These are phyloP conservation scores for Choloepus didactylus DNA, from an alignment of 2,797 vertebrate genomes.

Conservation along the genomic window DNA sequence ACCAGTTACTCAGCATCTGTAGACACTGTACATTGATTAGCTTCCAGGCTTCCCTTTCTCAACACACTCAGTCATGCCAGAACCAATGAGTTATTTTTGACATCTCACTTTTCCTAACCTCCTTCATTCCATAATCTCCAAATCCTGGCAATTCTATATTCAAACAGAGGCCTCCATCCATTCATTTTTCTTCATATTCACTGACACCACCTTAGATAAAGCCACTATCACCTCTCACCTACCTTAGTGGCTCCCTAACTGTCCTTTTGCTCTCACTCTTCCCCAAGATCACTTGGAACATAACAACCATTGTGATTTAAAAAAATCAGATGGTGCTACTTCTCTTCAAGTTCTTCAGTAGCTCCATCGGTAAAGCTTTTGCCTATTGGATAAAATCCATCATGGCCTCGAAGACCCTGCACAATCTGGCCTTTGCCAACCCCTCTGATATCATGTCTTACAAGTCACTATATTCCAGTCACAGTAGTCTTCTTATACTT, in stretches of 20 bases:
- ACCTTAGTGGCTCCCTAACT: not conserved
- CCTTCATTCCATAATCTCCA: too few species aligned
- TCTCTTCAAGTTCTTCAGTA: not conserved
- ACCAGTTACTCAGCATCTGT: too few species aligned
- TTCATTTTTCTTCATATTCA: not conserved
- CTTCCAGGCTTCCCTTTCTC: too few species aligned
- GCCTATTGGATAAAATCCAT: not conserved
- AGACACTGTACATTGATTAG: too few species aligned
- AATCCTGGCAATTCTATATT: too few species aligned
- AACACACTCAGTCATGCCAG: too few species aligned
- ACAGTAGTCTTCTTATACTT: not conserved
- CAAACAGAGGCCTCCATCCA: not conserved
- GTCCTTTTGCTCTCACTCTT: not conserved
- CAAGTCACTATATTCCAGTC: not conserved
- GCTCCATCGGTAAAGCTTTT: not conserved
- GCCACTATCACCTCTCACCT: not conserved
- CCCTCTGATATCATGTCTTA: not conserved
- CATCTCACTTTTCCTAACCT: too few species aligned
- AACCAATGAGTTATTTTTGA: too few species aligned
- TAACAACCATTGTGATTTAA: not conserved
- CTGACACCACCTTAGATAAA: not conserved
- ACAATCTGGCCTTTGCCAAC: not conserved
- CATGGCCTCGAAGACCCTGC: not conserved
- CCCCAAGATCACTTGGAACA: not conserved
- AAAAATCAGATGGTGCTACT: not conserved